Evolutionary conservation across 2,797 vertebrate genomes (phyloP), one percentile per base, ranked within the genome.

Genomic region (Mus spretus): DNA sequence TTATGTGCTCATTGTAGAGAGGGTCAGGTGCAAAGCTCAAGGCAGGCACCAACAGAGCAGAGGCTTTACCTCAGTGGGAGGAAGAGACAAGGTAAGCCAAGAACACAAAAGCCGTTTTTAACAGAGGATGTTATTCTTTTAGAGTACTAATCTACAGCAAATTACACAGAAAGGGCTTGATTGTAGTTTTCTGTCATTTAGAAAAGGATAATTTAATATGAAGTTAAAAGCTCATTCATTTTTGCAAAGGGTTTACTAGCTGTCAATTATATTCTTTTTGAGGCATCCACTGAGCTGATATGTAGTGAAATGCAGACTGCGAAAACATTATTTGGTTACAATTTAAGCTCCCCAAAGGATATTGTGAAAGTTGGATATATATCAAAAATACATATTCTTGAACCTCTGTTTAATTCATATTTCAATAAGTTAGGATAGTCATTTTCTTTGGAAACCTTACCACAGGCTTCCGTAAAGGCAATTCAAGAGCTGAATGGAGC

Each of bases 191-290:
- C 88, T 95, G 89, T 96, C 50, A 82, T 97, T 97, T 70, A 88
- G 47, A 97, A 98, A 78, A 97, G 67, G 40, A 90, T 97, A 98
- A 98, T 98, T 98, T 97, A 97, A 97, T 97, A 94, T 59, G 91
- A 96, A 97, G 94, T 80, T 93, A 92, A 95, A 98, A 94, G 90
- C 75, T 67, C 79, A 94, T 88, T 96, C 95, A 77, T 91, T 97
- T 98, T 95, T 94, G 72, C 57, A 98, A 96, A 83, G n/a, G 47
- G 86, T 94, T 97, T 96, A 93, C 92, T 95, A 93, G 93, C 50
- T 94, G 91, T 89, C 83, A 96, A 88, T 95, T 96, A 95, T 0
- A 37, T 63, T 92, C 95, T 90, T 95, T 59, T 47, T n/a, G 93
- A 96, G 78, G 91, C 4, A 1, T 34, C n/a, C 57, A 57, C 79